Evolutionary conservation across 2,888 invertebrate genomes (phyloP), one percentile per base, ranked within the genome.

Genomic region (Pheosia gnoma): DNA sequence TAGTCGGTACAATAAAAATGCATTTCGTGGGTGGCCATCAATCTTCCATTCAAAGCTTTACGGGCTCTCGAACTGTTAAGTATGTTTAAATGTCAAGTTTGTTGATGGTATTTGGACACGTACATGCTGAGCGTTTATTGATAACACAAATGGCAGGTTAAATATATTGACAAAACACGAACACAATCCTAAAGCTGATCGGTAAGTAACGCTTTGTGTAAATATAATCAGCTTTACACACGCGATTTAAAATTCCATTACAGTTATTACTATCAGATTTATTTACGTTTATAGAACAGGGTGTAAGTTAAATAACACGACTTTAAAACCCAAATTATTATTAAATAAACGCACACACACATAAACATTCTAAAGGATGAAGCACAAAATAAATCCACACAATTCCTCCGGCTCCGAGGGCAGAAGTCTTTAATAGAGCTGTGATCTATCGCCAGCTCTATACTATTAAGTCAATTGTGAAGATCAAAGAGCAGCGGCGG

Each of bases 1-100:
- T 90, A 89, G 82, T 78, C 72, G 78, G 83, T 83, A 91, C 87
- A 88, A 85, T 90, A 88, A 87, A 87, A 91, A 84, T 86, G 89
- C 90, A 90, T 90, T 90, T 86, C 78, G 84, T 87, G 85, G 84
- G 85, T 82, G 83, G 83, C 68, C 85, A 88, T 87, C 80, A 83
- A 86, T 87, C 86, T 86, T 79, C 70, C 67, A 71, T 70, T 74
- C 74, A 75, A 71, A 74, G 77, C 72, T 80, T 80, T 78, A 76
- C 75, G 77, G 74, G 63, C 71, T 72, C 70, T 74, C 68, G 65
- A 70, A 77, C 74, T 74, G 74, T 74, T 66, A 70, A 75, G 74
- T 78, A 78, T 78, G 78, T 72, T 76, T 77, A 75, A 81, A 76
- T 79, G 80, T 81, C 78, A 77, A 70, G 67, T 65, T 67, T 66